Evolutionary conservation across 2,888 invertebrate genomes (phyloP), one percentile per base, ranked within the genome.

Genomic region (Drosophila formosana): DNA sequence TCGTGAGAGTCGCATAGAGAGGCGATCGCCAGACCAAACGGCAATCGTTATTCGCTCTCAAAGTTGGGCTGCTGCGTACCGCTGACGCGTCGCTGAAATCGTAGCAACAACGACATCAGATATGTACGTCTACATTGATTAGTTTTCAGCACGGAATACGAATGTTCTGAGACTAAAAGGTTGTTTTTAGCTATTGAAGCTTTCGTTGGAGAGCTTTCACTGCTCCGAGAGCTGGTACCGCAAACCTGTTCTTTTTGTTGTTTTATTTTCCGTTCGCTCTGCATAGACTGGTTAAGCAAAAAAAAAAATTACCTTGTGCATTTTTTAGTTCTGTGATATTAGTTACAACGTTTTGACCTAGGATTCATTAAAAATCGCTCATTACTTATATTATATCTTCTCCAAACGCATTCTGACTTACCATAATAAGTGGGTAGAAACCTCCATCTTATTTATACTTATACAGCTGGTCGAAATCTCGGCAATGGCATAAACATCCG

Each of bases 171-270:
- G 52, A 78, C 78, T 50, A 64, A 66, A 66, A 71, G 64, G 70
- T 71, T 71, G 57, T 53, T 68, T 67, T 62, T 55, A 75, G 61
- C 76, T 45, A 62, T 62, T 26, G 32, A 74, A 69, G 78, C 75
- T 75, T 73, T 73, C 50, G 61, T 34, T 46, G 11, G 8, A 37
- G 28, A 82, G 86, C 80, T 86, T 86, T 86, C 81, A 64, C 66
- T 77, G 66, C 51, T 45, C 7, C 58, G 25, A 30, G 30, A 49
- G 28, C 26, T 60, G 50, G 23, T 18, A 26, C 45, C 23, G 51
- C 57, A 80, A 82, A 78, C 87, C 78, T 68, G 82, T 87, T 87
- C 58, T 66, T 66, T 78, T 72, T 67, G 80, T 85, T 86, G 18
- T 57, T 58, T 67, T 43, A 18, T 34, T 50, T 50, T 41, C 50